Percentiles rank a stretch among this genome's conserved stretches.
phyloP scores from a whole-genome alignment of 2,797 vertebrate genomes.

The Coccyzus lansbergi region DNA sequence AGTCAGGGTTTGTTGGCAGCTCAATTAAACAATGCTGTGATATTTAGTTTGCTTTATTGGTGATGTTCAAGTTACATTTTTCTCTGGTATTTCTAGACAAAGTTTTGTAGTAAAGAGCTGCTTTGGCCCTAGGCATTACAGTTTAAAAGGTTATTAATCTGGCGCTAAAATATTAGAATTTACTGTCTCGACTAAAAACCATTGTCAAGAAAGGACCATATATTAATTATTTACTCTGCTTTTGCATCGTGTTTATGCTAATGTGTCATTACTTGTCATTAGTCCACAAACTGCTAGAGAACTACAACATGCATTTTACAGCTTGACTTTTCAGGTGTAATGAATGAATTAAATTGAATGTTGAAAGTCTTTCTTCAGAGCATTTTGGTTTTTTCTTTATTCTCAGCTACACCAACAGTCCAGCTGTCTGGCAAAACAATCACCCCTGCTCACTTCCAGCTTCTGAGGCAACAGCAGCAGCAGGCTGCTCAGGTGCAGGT shows the following conservation, averaged over 20 bases:
- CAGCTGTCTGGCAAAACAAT: conserved; percentile 83
- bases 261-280: background rate
- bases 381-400: background rate
- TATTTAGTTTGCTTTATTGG: background rate
- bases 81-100: background rate
- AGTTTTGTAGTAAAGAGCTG: background rate
- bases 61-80: background rate
- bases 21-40: background rate
- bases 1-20: background rate
- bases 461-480: conserved; percentile 79
- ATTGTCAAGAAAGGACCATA: background rate
- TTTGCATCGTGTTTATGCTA: background rate
- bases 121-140: background rate
- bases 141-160: background rate
- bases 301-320: background rate
- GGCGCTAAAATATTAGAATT: background rate
- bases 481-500: conserved; percentile 87
- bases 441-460: conserved; percentile 82
- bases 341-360: background rate
- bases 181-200: background rate
- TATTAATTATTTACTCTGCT: background rate
- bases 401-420: conserved; percentile 75
- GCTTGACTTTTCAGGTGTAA: background rate
- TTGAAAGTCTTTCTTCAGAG: background rate
- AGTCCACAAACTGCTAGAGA: background rate